A percentile compares a stretch with the other conserved stretches of the same genome.
Evolutionary conservation across 1,140 invertebrate genomes (phyloP).

Genomic region (Chelonus insularis): DNA sequence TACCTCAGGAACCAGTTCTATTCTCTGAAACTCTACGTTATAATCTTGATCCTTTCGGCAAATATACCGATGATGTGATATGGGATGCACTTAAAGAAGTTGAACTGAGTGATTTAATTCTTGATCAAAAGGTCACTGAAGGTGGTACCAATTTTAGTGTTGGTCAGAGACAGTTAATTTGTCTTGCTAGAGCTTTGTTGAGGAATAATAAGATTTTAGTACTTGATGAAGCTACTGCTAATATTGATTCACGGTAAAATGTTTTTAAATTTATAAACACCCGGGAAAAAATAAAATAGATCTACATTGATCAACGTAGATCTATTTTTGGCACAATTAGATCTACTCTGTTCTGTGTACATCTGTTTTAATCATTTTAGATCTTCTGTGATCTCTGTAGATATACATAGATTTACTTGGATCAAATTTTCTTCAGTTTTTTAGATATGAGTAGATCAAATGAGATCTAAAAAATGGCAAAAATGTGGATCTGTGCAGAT

Average conservation of each 20-base stretch:
- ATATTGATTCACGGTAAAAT: constrained; percentile 74
- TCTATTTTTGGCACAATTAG: too few species aligned
- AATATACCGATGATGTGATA: constrained; percentile 65
- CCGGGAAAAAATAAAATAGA: too few species aligned
- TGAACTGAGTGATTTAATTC: constrained; percentile 61
- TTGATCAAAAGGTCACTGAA: constrained; percentile 69
- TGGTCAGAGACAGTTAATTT: constrained; percentile 84
- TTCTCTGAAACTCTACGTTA: constrained; percentile 80
- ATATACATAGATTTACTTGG: too few species aligned
- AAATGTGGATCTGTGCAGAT: too few species aligned
- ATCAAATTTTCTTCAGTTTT: too few species aligned
- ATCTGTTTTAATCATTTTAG: too few species aligned
- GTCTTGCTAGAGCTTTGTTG: constrained; percentile 79
- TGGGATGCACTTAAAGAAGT: constrained; percentile 62
- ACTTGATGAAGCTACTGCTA: constrained; percentile 74
- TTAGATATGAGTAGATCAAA: too few species aligned
- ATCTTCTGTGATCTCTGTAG: too few species aligned
- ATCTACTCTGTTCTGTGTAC: too few species aligned
- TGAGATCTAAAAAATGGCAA: too few species aligned
- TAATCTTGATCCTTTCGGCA: constrained; percentile 83
- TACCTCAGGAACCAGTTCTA: constrained; percentile 82
- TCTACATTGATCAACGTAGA: too few species aligned
- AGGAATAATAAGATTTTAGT: constrained; percentile 74
- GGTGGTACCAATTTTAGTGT: constrained; percentile 82
- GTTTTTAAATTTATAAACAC: too few species aligned